Base-by-base conservation (phyloP, 2,888 invertebrate species). In the Protonemura montana region DNA sequence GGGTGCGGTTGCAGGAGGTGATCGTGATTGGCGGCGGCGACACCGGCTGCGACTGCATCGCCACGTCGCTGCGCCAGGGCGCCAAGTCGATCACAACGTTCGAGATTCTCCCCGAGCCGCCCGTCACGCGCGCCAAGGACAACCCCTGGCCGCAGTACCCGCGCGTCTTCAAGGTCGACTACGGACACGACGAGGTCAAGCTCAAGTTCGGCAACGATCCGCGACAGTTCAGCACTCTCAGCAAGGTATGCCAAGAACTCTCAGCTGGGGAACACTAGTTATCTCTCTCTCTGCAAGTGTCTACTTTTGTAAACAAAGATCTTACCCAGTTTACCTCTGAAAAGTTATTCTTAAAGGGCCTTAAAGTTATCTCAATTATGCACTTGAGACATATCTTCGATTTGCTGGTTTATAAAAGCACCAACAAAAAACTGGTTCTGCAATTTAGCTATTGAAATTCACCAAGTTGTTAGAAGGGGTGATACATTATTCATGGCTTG, bases 61-160 rank as follows among this genome's bases (percentile, higher is more conserved):
- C 98, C 26, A 99, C 99, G 0, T 98, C 98, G 0, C 93, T 99
- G 87, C 94, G 99, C 90, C 77, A 83, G 42, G 21, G 99, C 85
- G 99, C 99, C 76, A 95, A 95, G 90, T 94, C 95, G 2, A 98
- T 99, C 89, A 97, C 97, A 0, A 97, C 98, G 0, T 99, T 99
- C 92, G 99, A 99, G 93, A 99, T 99, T 90, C 93, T 99, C 85
- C 99, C 99, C 0, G 95, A 97, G 90, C 99, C 99, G 25, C 97
- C 97, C 86, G 93, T 93, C 0, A 93, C 93, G 30, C 94, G 99
- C 59, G 95, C 96, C 21, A 93, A 93, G 25, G 98, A 98, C 91
- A 99, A 99, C 92, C 99, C 99, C 0, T 99, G 99, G 99, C 99
- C 99, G 0, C 98, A 99, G 90, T 99, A 97, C 96, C 99, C 99